phyloP scores from a whole-genome alignment of 2,113 vertebrate genomes.

The Ammodytes marinus region DNA sequence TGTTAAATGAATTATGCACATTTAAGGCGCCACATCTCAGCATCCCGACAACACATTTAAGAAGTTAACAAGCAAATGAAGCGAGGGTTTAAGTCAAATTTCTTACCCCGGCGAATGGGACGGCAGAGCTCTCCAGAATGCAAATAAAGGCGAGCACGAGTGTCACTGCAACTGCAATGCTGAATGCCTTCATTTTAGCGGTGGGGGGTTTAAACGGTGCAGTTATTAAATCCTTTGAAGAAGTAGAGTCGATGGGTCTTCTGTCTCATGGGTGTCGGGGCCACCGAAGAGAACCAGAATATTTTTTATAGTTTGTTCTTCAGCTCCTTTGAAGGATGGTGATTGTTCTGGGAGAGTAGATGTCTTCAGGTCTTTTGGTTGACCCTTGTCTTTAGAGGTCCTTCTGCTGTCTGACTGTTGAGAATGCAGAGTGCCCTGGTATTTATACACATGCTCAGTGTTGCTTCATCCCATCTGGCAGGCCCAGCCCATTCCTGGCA shows the following conservation, averaged over 20 bases:
- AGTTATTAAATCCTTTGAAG: constrained; percentile 54
- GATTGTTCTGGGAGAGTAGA: constrained; percentile 39
- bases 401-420: constrained; percentile 34
- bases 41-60: constrained; percentile 61
- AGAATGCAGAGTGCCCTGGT: constrained; percentile 20
- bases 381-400: constrained; percentile 35
- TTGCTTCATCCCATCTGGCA: constrained; percentile 68
- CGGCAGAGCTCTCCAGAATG: constrained; percentile 68
- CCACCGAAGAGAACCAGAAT: constrained; percentile 39
- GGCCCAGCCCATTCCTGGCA: constrained; percentile 72
- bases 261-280: constrained; percentile 66
- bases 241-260: constrained; percentile 51
- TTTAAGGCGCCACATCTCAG: constrained; percentile 51
- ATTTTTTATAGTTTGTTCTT: constrained; percentile 58
- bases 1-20: constrained; percentile 68
- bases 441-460: constrained; percentile 74
- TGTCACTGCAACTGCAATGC: constrained; percentile 79
- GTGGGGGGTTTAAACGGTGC: constrained; percentile 21
- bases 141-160: constrained; percentile 81
- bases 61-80: constrained; percentile 46
- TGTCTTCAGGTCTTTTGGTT: constrained; percentile 44
- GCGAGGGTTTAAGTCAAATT: constrained; percentile 35
- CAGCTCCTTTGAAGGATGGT: constrained; percentile 50
- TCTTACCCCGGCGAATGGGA: constrained; percentile 80
- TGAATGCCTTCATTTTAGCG: constrained; percentile 81